Evolutionary conservation across 1,140 invertebrate species (phyloP).

Genomic region (Drosophila rufa): DNA sequence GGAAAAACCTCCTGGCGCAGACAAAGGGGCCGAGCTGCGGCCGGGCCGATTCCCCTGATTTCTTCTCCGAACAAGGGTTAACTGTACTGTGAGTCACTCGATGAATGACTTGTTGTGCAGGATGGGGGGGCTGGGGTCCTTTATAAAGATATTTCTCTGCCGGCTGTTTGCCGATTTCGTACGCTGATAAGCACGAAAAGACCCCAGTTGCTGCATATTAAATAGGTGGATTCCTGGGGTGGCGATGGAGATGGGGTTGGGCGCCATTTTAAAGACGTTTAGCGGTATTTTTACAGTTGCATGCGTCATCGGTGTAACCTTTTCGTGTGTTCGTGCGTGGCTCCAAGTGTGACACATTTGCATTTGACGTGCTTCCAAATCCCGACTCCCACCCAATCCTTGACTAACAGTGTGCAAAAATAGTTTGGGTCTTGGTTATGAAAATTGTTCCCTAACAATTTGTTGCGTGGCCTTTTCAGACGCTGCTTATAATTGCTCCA

Average conservation of each 20-base stretch:
- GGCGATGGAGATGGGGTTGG: not conserved
- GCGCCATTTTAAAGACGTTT: conserved; percentile 49
- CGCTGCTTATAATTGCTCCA: conserved; percentile 82
- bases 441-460: conserved; percentile 52
- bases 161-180: conserved; percentile 62
- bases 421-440: conserved; percentile 68
- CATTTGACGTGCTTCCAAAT: conserved; percentile 57
- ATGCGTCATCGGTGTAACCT: conserved; percentile 67
- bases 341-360: conserved; percentile 77
- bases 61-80: conserved; percentile 67
- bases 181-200: conserved; percentile 71
- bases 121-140: not conserved
- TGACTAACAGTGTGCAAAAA: conserved; percentile 39
- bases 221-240: conserved; percentile 41
- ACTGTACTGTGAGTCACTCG: conserved; percentile 71
- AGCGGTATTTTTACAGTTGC: conserved; percentile 62
- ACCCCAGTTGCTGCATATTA: conserved; percentile 57
- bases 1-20: conserved; percentile 18
- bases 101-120: conserved; percentile 52
- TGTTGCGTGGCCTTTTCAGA: conserved; percentile 70
- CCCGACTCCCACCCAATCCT: not conserved
- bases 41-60: conserved; percentile 18
- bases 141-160: conserved; percentile 71
- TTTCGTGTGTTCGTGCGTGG: conserved; percentile 55
- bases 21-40: conserved; percentile 36